Evolutionary conservation across 2,888 invertebrate genomes (phyloP).

Genomic region (Papilio elwesi): DNA sequence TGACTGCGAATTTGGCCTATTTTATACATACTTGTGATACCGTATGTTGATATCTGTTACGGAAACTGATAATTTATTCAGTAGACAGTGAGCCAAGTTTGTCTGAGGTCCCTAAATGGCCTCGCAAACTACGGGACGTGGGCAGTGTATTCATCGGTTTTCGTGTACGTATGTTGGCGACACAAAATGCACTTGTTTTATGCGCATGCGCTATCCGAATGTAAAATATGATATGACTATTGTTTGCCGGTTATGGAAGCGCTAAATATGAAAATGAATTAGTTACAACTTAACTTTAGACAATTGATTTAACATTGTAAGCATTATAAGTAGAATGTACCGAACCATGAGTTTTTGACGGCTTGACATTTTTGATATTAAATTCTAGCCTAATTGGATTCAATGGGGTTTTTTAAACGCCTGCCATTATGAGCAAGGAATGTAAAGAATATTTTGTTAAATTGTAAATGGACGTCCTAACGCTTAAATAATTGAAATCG

Average conservation of each 20-base stretch:
- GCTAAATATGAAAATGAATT: slow-evolving; percentile 26
- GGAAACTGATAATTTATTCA: slow-evolving; percentile 70
- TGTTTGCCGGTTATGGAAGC: slow-evolving; percentile 30
- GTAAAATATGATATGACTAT: slow-evolving; percentile 34
- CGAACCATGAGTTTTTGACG: no score
- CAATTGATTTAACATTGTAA: slow-evolving; percentile 17
- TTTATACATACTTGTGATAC: slow-evolving; percentile 57
- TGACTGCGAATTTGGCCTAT: slow-evolving; percentile 50
- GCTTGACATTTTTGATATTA: not conserved
- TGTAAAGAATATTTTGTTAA: no score
- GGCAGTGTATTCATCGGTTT: slow-evolving; percentile 66
- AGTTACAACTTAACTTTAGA: slow-evolving; percentile 20
- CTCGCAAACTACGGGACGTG: slow-evolving; percentile 56
- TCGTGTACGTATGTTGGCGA: slow-evolving; percentile 46
- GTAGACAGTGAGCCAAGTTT: slow-evolving; percentile 57
- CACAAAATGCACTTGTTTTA: slow-evolving; percentile 16
- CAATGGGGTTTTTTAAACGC: no score
- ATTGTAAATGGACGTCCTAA: no score
- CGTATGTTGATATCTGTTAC: slow-evolving; percentile 63
- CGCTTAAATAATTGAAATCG: no score
- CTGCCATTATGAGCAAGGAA: no score
- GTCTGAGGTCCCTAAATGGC: slow-evolving; percentile 63
- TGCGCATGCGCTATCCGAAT: slow-evolving; percentile 17
- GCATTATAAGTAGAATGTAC: slow-evolving; percentile 3
- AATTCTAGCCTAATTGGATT: not conserved